Percentiles rank a stretch among this genome's conserved stretches.
These are phyloP conservation scores for Mustela nigripes DNA, from an alignment of 2,113 vertebrate genomes.

Conservation along the genomic window DNA sequence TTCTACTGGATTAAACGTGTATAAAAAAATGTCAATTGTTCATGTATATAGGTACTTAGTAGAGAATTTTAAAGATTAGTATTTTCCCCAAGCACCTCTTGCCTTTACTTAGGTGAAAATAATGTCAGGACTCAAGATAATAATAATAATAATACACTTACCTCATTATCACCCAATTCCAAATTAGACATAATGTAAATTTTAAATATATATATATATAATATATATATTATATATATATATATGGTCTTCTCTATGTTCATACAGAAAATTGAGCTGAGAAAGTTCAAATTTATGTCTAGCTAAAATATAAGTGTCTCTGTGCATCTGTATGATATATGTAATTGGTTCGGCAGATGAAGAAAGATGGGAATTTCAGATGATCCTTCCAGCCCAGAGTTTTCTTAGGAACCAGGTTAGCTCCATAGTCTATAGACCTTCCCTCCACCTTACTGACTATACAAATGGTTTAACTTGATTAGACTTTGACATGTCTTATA, in stretches of 20 bases:
- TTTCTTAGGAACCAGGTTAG: neutral
- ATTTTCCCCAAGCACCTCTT: neutral
- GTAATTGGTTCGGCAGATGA: neutral
- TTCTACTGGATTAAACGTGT: neutral
- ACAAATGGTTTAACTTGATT: neutral
- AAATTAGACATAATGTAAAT: conserved; percentile 7
- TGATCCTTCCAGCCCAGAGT: neutral
- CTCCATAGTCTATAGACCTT: neutral
- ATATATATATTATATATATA: neutral
- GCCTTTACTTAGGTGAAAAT: neutral
- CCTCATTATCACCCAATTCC: neutral
- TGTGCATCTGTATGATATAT: neutral
- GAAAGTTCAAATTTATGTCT: neutral
- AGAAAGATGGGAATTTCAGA: neutral
- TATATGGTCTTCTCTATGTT: neutral
- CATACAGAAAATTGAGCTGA: neutral
- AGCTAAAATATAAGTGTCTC: neutral
- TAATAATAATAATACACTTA: neutral
- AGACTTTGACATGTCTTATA: neutral
- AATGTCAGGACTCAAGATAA: neutral
- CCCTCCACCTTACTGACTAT: neutral
- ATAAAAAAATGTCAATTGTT: neutral
- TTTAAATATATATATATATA: neutral
- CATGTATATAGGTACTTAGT: neutral
- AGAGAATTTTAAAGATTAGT: neutral